Conservation (phyloP, 2,888 invertebrate species). For the Agonopterix heracliana region DNA sequence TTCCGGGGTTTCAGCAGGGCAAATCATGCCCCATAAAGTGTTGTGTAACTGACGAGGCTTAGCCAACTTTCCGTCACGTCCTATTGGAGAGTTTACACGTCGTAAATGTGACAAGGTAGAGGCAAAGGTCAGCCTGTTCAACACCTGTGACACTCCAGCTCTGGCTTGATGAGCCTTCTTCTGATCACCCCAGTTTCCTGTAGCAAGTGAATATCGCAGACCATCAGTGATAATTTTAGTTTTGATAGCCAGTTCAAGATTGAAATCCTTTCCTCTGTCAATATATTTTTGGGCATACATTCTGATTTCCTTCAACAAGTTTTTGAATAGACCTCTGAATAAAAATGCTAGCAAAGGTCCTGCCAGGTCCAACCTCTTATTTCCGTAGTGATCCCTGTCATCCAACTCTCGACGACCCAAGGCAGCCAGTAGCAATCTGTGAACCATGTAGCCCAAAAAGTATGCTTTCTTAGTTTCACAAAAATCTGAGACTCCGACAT, state of each 20-base stretch:
- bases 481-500: slow-evolving; percentile 99
- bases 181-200: slow-evolving; percentile 99
- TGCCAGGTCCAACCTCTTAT: slow-evolving; percentile 97
- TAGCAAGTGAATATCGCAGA: slow-evolving; percentile 97
- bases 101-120: slow-evolving; percentile 98
- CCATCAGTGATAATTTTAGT: slow-evolving; percentile 99
- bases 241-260: slow-evolving; percentile 96
- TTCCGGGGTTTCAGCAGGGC: slow-evolving; percentile 99
- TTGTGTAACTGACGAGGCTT: slow-evolving; percentile 99
- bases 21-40: slow-evolving; percentile 99
- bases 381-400: slow-evolving; percentile 99
- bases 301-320: slow-evolving; percentile 96
- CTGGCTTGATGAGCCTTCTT: slow-evolving; percentile 99
- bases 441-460: slow-evolving; percentile 99
- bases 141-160: slow-evolving; percentile 97
- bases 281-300: slow-evolving; percentile 99
- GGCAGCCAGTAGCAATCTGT: slow-evolving; percentile 94
- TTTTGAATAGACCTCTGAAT: slow-evolving; percentile 97
- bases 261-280: slow-evolving; percentile 98
- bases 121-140: slow-evolving; percentile 98
- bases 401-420: slow-evolving; percentile 97
- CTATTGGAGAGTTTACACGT: slow-evolving; percentile 99
- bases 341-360: slow-evolving; percentile 97
- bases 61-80: slow-evolving; percentile 98
- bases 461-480: slow-evolving; percentile 99